Evolutionary conservation across 1,140 invertebrate genomes (phyloP).

Genomic region (Pseudomyrmex concolor): DNA sequence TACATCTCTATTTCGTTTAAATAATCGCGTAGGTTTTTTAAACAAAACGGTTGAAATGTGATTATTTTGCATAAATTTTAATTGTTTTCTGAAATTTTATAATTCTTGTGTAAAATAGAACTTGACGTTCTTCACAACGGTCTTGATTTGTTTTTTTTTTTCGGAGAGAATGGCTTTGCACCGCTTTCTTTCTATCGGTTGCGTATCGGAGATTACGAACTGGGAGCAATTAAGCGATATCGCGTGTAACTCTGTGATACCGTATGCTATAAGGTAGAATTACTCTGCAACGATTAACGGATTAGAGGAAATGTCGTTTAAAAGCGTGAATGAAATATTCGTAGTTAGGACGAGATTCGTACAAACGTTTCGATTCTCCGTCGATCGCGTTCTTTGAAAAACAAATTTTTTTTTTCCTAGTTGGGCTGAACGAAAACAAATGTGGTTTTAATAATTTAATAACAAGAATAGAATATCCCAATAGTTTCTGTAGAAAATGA

Average conservation of each 20-base stretch:
- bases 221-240: constrained; percentile 79
- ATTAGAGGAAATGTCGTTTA: background rate
- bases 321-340: constrained; percentile 25
- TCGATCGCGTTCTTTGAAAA: constrained; percentile 50
- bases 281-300: constrained; percentile 79
- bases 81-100: background rate
- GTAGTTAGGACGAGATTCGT: constrained; percentile 64
- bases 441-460: no score
- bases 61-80: background rate
- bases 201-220: constrained; percentile 68
- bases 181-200: constrained; percentile 64
- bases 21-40: no score
- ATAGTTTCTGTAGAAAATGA: constrained; percentile 7
- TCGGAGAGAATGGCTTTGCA: constrained; percentile 25
- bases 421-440: background rate
- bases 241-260: constrained; percentile 84
- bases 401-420: constrained; percentile 31
- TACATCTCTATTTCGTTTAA: background rate
- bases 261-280: constrained; percentile 83
- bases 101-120: background rate
- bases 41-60: no score
- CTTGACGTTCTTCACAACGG: constrained; percentile 63
- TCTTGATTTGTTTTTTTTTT: background rate
- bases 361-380: constrained; percentile 61
- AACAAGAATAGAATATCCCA: background rate